phyloP scores from a whole-genome alignment of 2,797 vertebrate species.

The Pseudochaenichthys georgianus region DNA sequence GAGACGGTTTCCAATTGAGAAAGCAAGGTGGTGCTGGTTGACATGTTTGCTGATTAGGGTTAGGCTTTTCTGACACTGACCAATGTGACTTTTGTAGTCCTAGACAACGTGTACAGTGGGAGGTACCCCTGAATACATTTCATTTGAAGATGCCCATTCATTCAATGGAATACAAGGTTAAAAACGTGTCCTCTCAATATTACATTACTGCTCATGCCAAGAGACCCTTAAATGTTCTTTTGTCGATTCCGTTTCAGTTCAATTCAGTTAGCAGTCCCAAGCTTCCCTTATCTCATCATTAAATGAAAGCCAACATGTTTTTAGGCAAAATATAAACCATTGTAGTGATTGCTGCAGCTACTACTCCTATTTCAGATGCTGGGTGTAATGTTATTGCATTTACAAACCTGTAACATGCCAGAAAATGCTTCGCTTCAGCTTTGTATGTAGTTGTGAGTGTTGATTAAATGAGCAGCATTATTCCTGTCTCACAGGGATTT shows the following conservation, averaged over 20 bases:
- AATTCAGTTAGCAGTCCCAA: background rate
- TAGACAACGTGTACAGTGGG: background rate
- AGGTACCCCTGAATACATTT: background rate
- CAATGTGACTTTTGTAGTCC: background rate
- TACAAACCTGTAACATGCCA: background rate
- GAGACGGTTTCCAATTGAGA: background rate
- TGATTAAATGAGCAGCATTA: slow-evolving; percentile 28
- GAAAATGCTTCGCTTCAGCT: slow-evolving; percentile 1
- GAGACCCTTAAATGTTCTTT: slow-evolving; percentile 21
- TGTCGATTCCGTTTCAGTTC: slow-evolving; percentile 15
- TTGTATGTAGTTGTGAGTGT: slow-evolving; percentile 19
- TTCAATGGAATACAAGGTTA: background rate
- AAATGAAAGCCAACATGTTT: slow-evolving; percentile 21
- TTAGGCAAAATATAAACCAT: slow-evolving; percentile 10
- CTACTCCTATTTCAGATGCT: slow-evolving; percentile 1
- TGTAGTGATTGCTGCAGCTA: slow-evolving; percentile 6
- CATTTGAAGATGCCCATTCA: background rate
- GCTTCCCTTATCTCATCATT: slow-evolving; percentile 9
- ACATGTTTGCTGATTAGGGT: background rate
- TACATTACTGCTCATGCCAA: background rate
- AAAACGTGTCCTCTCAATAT: background rate
- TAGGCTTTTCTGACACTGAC: background rate
- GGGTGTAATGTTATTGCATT: background rate
- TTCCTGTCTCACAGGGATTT: slow-evolving; percentile 44
- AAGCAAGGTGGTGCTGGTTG: background rate